Base-by-base conservation (phyloP, 2,113 vertebrate species). In the Sterrhoptilus dennistouni region DNA sequence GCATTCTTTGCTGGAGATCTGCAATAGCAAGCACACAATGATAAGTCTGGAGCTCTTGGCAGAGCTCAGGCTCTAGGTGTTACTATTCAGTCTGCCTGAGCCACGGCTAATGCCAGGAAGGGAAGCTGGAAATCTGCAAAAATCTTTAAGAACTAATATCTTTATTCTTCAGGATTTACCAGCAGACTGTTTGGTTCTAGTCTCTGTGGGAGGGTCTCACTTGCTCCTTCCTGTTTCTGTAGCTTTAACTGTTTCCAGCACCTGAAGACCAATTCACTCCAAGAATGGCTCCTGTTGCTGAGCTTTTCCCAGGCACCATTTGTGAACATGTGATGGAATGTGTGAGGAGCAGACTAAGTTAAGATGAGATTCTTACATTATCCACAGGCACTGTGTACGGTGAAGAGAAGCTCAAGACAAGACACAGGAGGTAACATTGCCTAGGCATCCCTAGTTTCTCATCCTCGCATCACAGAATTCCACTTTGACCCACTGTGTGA, bases 351-450 rank as follows among this genome's bases (percentile, higher is more conserved):
- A 66, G 38, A 42, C 7, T 14, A 29, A 61, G 22, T 17, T 63
- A 29, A 44, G 24, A 29, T 5, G 28, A 66, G 47, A 49, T 49
- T 52, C 11, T 86, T 44, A 76, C 4, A 2, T 44, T 53, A 27
- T 52, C 19, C 31, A 6, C 8, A 20, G 25, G 19, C 1, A 1
- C 38, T 53, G 24, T 4, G 0, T 10, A 79, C 1, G 0, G 8
- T 80, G 57, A 47, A 63, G n/a, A 54, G 20, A 72, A 60, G n/a
- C 44, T 64, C 24, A 72, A 49, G 28, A 31, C 14, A n/a, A 65
- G 68, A 56, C 20, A 54, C 28, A 71, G 33, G 8, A 56, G 9
- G 5, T 36, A 19, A 38, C 3, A 3, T 60, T 56, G 16, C 44
- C 65, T n/a, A 88, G 24, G 11, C 29, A 56, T 42, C 16, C 9